These are phyloP conservation scores for Coendou prehensilis DNA, from an alignment of 2,797 vertebrate species.

Conservation along the genomic window DNA sequence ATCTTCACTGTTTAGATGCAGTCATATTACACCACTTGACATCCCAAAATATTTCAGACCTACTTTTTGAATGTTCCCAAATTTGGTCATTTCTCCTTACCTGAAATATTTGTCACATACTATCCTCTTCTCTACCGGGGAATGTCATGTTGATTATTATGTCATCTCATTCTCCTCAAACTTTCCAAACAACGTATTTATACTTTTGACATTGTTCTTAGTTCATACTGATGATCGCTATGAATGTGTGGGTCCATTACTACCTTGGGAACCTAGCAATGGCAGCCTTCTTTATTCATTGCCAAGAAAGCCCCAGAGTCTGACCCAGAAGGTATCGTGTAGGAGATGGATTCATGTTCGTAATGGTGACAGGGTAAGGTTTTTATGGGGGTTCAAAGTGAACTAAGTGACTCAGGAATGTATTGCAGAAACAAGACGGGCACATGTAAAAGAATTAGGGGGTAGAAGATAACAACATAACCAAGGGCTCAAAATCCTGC, in stretches of 20 bases:
- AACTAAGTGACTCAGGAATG: constrained; percentile 52
- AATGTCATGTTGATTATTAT: not conserved
- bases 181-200: not conserved
- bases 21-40: not conserved
- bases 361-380: not conserved
- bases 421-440: constrained; percentile 58
- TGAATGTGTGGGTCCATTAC: not conserved
- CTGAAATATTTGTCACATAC: not conserved
- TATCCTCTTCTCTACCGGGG: not conserved
- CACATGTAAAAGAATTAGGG: constrained; percentile 3
- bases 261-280: not conserved
- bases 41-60: not conserved
- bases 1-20: not conserved
- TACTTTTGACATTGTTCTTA: not conserved
- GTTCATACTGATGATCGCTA: not conserved
- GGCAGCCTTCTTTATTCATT: not conserved
- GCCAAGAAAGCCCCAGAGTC: not conserved
- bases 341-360: not conserved
- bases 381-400: not conserved
- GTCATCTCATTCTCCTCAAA: not conserved
- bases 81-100: not conserved
- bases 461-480: not conserved
- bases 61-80: not conserved
- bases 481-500: not conserved
- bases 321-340: not conserved